Evolutionary conservation across 2,113 vertebrate genomes (phyloP).

Genomic region (Dendropsophus ebraccatus): DNA sequence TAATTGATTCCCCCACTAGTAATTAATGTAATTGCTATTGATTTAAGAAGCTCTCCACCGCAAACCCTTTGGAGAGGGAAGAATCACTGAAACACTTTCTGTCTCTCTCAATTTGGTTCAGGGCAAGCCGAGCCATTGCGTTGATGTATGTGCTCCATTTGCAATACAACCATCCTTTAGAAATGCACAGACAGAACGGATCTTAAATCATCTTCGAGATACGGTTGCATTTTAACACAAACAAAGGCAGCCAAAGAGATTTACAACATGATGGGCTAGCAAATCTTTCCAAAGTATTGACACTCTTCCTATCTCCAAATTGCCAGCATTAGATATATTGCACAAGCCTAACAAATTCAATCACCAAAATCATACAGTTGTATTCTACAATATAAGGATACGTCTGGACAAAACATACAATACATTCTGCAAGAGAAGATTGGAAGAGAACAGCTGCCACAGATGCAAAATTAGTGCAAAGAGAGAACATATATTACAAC

Average conservation of each 20-base stretch:
- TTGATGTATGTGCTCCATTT: conserved; percentile 58
- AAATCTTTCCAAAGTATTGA: conserved; percentile 58
- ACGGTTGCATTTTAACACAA: conserved; percentile 54
- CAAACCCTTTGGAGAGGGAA: conserved; percentile 3
- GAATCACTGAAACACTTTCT: conserved; percentile 39
- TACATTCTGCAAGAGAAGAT: conserved; percentile 25
- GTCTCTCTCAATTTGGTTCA: conserved; percentile 49
- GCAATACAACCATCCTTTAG: conserved; percentile 54
- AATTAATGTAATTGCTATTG: conserved; percentile 60
- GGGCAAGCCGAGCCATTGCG: conserved; percentile 22
- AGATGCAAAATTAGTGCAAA: background rate
- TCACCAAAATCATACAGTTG: conserved; percentile 38
- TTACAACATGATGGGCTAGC: conserved; percentile 31
- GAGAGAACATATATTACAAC: background rate
- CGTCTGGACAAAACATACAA: conserved; percentile 24
- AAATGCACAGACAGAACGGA: conserved; percentile 48
- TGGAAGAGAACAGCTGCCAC: conserved; percentile 16
- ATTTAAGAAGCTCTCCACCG: conserved; percentile 38
- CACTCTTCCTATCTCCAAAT: conserved; percentile 46
- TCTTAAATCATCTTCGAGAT: conserved; percentile 57
- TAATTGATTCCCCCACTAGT: conserved; percentile 53
- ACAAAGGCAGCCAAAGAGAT: conserved; percentile 55
- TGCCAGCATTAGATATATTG: conserved; percentile 40
- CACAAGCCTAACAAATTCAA: conserved; percentile 50
- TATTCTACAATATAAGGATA: conserved; percentile 33